Conservation (phyloP, 2,797 vertebrate species). For the Fistularia commersonii region DNA sequence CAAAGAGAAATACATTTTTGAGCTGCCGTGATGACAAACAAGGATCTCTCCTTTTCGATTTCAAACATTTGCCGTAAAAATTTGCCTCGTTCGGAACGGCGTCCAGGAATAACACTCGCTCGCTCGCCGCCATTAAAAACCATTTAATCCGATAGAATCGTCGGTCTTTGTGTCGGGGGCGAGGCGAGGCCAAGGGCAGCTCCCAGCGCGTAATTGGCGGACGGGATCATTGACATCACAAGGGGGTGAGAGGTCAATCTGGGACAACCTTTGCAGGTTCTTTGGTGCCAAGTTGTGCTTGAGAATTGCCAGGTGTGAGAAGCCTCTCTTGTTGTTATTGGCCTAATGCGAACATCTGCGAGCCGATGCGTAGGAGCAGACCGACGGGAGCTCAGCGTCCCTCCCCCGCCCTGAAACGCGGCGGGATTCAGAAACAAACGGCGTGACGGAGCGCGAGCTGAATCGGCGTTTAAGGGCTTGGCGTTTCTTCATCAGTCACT, state of each 20-base stretch:
- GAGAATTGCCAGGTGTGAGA: conserved; percentile 79
- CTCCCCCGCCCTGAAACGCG: conserved; percentile 44
- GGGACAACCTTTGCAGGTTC: conserved; percentile 71
- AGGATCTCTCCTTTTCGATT: conserved; percentile 48
- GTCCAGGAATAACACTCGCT: conserved; percentile 82
- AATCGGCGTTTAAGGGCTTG: conserved; percentile 7
- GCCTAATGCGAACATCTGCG: conserved; percentile 76
- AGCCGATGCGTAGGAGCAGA: conserved; percentile 54
- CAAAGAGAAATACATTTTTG: conserved; percentile 45
- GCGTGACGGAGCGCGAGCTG: conserved; percentile 1
- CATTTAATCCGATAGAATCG: conserved; percentile 93
- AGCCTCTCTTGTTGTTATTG: conserved; percentile 76
- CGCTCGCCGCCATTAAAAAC: conserved; percentile 87
- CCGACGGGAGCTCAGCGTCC: conserved; percentile 52
- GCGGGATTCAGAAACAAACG: conserved; percentile 47
- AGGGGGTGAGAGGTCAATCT: conserved; percentile 74
- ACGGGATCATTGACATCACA: conserved; percentile 77
- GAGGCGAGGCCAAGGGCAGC: conserved; percentile 82
- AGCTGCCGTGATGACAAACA: conserved; percentile 61
- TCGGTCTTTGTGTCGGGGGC: conserved; percentile 89
- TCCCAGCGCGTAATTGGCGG: conserved; percentile 78
- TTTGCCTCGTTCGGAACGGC: conserved; percentile 88
- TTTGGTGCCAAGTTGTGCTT: conserved; percentile 74
- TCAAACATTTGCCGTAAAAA: conserved; percentile 78
- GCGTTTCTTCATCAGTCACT: conserved; percentile 4